These are phyloP conservation scores for Pelobates fuscus DNA, from an alignment of 2,113 vertebrate species.

Conservation along the genomic window DNA sequence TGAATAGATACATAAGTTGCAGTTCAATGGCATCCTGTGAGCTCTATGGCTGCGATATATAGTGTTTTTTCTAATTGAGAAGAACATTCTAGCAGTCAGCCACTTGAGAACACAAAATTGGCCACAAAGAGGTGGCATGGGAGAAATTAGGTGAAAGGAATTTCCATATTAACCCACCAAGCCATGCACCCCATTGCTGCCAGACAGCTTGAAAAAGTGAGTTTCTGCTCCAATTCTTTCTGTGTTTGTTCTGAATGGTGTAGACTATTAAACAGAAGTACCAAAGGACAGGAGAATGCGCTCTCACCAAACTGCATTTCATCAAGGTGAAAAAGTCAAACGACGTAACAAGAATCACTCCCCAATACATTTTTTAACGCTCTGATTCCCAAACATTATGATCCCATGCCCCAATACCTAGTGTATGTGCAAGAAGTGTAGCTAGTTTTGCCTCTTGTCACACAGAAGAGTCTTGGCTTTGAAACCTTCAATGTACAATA, in stretches of 20 bases:
- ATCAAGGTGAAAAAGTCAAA: constrained; percentile 30
- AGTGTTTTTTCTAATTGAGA: not conserved
- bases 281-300: constrained; percentile 17
- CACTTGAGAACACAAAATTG: constrained; percentile 7
- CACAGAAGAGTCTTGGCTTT: too few species aligned
- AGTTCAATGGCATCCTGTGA: too few species aligned
- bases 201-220: not conserved
- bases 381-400: constrained; percentile 12
- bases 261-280: constrained; percentile 11
- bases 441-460: too few species aligned
- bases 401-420: not conserved
- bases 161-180: constrained; percentile 10
- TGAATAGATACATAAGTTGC: too few species aligned
- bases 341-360: not conserved
- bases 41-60: too few species aligned
- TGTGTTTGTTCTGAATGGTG: constrained; percentile 8
- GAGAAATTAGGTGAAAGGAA: constrained; percentile 9
- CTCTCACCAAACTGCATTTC: constrained; percentile 8
- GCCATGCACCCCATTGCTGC: constrained; percentile 10
- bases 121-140: not conserved
- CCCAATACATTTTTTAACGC: constrained; percentile 12
- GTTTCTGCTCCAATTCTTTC: constrained; percentile 45
- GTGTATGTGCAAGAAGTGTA: too few species aligned
- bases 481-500: too few species aligned
- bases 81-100: not conserved